Conservation (phyloP, 2,888 invertebrate genomes). For the Amphipyra tragopoginis region DNA sequence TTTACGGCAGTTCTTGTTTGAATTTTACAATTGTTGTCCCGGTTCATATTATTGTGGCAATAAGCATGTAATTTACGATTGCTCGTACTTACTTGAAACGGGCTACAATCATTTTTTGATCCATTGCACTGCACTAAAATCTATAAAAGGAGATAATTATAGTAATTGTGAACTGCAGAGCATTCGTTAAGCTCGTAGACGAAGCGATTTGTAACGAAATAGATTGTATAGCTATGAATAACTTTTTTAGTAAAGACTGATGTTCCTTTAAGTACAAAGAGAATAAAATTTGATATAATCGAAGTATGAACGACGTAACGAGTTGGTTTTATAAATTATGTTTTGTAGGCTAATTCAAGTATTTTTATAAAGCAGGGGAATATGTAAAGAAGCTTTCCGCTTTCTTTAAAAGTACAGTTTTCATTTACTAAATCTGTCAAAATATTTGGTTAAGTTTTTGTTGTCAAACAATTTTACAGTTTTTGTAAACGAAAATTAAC, state of each 20-base stretch:
- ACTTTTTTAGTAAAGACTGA: slow-evolving; percentile 14
- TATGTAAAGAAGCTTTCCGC: too few species aligned
- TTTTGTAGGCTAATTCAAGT: too few species aligned
- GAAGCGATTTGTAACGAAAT: slow-evolving; percentile 20
- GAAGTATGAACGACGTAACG: neutral
- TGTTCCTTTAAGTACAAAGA: slow-evolving; percentile 11
- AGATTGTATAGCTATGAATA: slow-evolving; percentile 5
- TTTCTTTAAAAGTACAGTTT: too few species aligned
- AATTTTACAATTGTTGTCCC: slow-evolving; percentile 75
- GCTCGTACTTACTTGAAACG: slow-evolving; percentile 45
- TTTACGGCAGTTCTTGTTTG: slow-evolving; percentile 81
- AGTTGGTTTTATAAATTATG: neutral
- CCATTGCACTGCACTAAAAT: slow-evolving; percentile 28
- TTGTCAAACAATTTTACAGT: too few species aligned
- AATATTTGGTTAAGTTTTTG: too few species aligned
- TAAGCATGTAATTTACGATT: slow-evolving; percentile 47
- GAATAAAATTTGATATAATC: slow-evolving; percentile 5
- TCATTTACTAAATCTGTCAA: too few species aligned
- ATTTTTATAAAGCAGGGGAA: too few species aligned
- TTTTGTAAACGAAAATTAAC: too few species aligned
- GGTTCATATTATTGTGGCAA: slow-evolving; percentile 59
- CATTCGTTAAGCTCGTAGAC: slow-evolving; percentile 29
- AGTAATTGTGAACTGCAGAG: slow-evolving; percentile 26
- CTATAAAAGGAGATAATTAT: slow-evolving; percentile 52
- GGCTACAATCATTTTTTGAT: slow-evolving; percentile 37